Conservation (phyloP, 2,113 vertebrate species). For the Alethe diademata region DNA sequence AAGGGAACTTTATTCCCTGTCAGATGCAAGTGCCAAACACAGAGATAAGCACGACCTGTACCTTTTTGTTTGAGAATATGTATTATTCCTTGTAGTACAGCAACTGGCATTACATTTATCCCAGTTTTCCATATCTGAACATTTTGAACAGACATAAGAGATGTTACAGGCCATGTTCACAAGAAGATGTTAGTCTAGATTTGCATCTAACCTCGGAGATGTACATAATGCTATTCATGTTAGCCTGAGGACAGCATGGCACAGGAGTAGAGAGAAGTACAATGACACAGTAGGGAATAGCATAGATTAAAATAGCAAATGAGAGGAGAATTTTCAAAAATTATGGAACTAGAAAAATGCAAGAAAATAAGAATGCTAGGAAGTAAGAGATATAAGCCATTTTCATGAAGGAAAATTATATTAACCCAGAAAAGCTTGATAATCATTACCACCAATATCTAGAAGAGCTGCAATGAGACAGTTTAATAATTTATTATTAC, state of each 20-base stretch:
- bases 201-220: constrained; percentile 28
- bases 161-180: neutral
- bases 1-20: neutral
- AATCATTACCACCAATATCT: neutral
- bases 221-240: constrained; percentile 38
- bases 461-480: neutral
- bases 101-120: neutral
- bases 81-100: neutral
- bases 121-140: neutral
- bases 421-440: neutral
- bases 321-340: constrained; percentile 1
- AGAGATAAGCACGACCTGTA: neutral
- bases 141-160: neutral
- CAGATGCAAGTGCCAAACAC: neutral
- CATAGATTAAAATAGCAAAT: constrained; percentile 46
- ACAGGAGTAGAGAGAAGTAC: neutral
- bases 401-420: neutral
- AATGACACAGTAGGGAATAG: constrained; percentile 38
- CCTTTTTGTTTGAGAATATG: neutral
- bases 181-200: constrained; percentile 12
- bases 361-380: neutral
- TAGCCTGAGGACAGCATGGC: constrained; percentile 35
- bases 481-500: constrained; percentile 12
- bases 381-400: neutral
- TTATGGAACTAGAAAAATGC: neutral